Percentiles rank a stretch among this genome's conserved stretches.
phyloP scores from a whole-genome alignment of 2,113 vertebrate genomes.

The Pipa parva region DNA sequence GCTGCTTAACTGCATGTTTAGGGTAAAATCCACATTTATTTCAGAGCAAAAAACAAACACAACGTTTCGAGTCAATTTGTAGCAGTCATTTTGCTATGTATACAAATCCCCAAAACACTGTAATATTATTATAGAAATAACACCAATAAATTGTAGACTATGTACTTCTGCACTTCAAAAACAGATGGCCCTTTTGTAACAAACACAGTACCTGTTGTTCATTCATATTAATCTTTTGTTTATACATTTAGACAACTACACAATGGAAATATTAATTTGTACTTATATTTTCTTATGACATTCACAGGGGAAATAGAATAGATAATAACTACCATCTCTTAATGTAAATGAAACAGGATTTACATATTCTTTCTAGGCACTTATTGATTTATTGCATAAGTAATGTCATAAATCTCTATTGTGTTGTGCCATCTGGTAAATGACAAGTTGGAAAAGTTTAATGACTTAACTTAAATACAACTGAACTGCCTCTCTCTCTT shows the following conservation, averaged over 20 bases:
- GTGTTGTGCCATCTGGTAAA: constrained; percentile 45
- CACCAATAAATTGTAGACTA: constrained; percentile 7
- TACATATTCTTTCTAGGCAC: constrained; percentile 5
- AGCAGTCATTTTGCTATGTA: not conserved
- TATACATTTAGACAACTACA: not conserved
- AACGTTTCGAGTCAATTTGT: not conserved
- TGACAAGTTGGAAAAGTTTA: constrained; percentile 45
- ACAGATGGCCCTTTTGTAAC: not conserved
- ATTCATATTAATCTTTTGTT: not conserved
- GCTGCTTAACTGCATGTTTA: too few relatives aligned
- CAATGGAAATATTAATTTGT: not conserved
- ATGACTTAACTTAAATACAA: constrained; percentile 48
- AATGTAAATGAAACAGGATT: constrained; percentile 11
- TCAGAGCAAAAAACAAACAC: too few relatives aligned
- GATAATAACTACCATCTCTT: not conserved
- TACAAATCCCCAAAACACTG: not conserved
- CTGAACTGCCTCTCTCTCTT: constrained; percentile 43
- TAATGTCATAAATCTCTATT: constrained; percentile 40
- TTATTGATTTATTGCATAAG: constrained; percentile 26
- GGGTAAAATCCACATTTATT: too few relatives aligned
- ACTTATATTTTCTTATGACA: not conserved
- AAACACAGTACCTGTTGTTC: not conserved
- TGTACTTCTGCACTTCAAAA: not conserved
- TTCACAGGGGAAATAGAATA: not conserved
- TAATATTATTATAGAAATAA: not conserved